phyloP scores from a whole-genome alignment of 2,113 vertebrate genomes.

The Toxotes jaculatrix region DNA sequence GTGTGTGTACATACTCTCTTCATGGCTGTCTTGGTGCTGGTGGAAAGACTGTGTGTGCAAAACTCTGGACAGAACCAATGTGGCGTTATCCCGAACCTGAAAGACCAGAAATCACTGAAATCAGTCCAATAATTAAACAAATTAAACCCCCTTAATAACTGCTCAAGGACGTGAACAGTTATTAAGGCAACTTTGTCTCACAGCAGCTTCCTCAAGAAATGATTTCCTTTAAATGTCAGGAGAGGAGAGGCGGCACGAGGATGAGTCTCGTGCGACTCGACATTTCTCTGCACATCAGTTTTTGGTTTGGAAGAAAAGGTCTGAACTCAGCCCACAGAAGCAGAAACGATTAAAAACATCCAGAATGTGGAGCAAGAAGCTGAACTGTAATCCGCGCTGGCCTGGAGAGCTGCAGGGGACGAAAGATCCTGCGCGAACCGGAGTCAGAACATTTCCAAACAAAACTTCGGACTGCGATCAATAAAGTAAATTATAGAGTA shows the following conservation, averaged over 20 bases:
- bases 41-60: slow-evolving; percentile 92
- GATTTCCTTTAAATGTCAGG: no score
- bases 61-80: slow-evolving; percentile 93
- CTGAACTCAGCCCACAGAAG: slow-evolving; percentile 7
- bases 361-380: background rate
- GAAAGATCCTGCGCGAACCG: no score
- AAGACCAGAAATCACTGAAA: slow-evolving; percentile 31
- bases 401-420: no score
- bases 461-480: no score
- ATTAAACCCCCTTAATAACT: no score
- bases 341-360: slow-evolving; percentile 27
- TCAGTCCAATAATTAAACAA: no score
- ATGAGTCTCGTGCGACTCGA: slow-evolving; percentile 23
- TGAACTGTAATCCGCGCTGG: background rate
- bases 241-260: background rate
- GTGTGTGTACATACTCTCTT: slow-evolving; percentile 88
- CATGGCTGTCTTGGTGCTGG: slow-evolving; percentile 92
- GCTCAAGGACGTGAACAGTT: no score
- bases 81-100: slow-evolving; percentile 94
- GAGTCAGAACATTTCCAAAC: no score
- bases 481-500: no score
- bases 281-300: slow-evolving; percentile 24
- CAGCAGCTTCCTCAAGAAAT: no score
- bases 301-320: background rate
- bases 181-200: no score